Evolutionary conservation across 2,888 invertebrate genomes (phyloP).

Genomic region (Pyrocoelia pectoralis): DNA sequence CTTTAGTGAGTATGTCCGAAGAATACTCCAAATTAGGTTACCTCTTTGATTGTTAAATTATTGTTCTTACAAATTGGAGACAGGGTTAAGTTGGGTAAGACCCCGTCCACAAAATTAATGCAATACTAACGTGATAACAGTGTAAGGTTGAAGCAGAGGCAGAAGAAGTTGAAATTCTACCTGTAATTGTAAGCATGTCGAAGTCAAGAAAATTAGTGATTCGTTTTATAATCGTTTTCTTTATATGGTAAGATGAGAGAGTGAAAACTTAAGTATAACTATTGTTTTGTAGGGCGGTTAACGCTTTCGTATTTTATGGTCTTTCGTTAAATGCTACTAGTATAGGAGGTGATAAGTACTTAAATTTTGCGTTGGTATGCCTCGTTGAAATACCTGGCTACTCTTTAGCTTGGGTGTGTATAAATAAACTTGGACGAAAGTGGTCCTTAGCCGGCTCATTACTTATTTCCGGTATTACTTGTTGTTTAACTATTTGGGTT

Average conservation of each 20-base stretch:
- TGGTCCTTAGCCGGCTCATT: conserved; percentile 63
- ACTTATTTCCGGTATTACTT: conserved; percentile 63
- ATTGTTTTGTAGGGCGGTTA: conserved; percentile 62
- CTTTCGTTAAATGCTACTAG: conserved; percentile 72
- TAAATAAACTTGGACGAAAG: conserved; percentile 63
- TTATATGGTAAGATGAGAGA: conserved; percentile 59
- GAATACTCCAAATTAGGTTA: too few relatives aligned
- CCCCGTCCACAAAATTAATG: too few relatives aligned
- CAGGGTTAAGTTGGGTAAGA: too few relatives aligned
- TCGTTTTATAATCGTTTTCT: conserved; percentile 60
- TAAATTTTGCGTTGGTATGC: conserved; percentile 71
- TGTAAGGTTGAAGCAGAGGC: too few relatives aligned
- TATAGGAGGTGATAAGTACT: conserved; percentile 72
- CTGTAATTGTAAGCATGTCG: conserved; percentile 59
- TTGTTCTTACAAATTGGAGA: too few relatives aligned
- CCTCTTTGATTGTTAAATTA: too few relatives aligned
- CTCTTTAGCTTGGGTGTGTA: conserved; percentile 62
- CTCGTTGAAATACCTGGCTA: conserved; percentile 70
- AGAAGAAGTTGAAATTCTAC: conserved; percentile 52
- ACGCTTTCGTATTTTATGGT: conserved; percentile 74
- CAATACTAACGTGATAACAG: too few relatives aligned
- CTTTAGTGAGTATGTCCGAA: too few relatives aligned
- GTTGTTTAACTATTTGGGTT: conserved; percentile 56
- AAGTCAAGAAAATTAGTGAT: conserved; percentile 59
- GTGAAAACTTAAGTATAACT: background rate